Conservation (phyloP, 2,113 vertebrate species). For the Mugil cephalus region DNA sequence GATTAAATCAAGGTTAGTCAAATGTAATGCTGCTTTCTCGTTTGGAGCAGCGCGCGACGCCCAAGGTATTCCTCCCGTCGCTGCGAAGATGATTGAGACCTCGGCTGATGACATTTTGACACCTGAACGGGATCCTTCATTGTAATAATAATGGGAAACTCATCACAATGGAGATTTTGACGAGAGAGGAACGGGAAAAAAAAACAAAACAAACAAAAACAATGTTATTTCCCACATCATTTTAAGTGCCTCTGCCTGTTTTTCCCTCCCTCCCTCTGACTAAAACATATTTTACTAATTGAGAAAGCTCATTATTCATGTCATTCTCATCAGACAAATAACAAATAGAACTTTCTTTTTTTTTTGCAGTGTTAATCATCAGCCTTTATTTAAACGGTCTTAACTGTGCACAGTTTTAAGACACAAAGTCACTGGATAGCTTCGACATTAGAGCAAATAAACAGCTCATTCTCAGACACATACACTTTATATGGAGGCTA, state of each 20-base stretch:
- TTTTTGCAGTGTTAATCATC: background rate
- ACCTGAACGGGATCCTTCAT: conserved; percentile 30
- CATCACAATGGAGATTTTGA: conserved; percentile 12
- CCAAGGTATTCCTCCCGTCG: background rate
- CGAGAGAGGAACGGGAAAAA: background rate
- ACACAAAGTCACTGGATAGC: background rate
- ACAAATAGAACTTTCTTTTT: background rate
- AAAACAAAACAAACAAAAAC: conserved; percentile 14
- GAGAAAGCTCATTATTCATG: conserved; percentile 16
- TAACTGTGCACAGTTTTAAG: background rate
- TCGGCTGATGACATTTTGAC: conserved; percentile 49
- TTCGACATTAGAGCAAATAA: conserved; percentile 2
- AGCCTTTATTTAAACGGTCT: background rate
- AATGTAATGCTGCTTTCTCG: conserved; percentile 16
- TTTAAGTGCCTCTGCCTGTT: background rate
- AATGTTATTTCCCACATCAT: conserved; percentile 15
- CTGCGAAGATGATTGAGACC: conserved; percentile 49
- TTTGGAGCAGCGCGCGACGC: conserved; percentile 4
- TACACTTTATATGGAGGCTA: too few relatives aligned
- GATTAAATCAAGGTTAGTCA: conserved; percentile 43
- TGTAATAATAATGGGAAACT: conserved; percentile 28
- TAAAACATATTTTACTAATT: conserved; percentile 31
- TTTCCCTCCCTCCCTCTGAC: background rate
- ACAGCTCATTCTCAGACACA: too few relatives aligned
- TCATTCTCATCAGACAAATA: conserved; percentile 1